Evolutionary conservation across 2,797 vertebrate genomes (phyloP).

Genomic region (Micrastur ruficollis): DNA sequence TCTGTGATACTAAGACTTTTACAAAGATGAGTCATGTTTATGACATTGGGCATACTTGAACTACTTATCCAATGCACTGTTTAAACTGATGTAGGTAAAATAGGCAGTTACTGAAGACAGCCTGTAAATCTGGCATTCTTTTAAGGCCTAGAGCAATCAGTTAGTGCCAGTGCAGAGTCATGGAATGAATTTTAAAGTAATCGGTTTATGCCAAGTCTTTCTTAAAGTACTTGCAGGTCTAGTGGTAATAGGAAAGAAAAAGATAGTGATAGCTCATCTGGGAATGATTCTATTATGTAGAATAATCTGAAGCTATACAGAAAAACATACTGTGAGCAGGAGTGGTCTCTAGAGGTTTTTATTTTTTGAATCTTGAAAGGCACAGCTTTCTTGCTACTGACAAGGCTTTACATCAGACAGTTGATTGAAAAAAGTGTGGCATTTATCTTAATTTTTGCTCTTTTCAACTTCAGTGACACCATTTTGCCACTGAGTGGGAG

Average conservation of each 20-base stretch:
- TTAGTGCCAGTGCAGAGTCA: not conserved
- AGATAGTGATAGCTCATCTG: not conserved
- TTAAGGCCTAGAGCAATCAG: not conserved
- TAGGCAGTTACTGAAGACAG: not conserved
- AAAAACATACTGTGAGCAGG: not conserved
- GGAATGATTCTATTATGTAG: not conserved
- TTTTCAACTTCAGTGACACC: not conserved
- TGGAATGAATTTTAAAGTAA: slow-evolving; percentile 25
- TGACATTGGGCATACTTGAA: not conserved
- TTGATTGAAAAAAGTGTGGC: not conserved
- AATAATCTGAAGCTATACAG: not conserved
- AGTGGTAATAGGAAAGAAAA: slow-evolving; percentile 1
- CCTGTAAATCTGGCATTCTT: not conserved
- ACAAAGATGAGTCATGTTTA: not conserved
- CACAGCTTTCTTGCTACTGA: not conserved
- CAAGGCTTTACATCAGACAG: not conserved
- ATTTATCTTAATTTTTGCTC: slow-evolving; percentile 10
- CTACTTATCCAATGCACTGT: not conserved
- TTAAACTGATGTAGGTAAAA: slow-evolving; percentile 7
- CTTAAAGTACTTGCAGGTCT: not conserved
- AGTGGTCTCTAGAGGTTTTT: not conserved
- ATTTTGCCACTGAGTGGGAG: not conserved
- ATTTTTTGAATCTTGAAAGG: not conserved
- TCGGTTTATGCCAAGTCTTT: slow-evolving; percentile 10
- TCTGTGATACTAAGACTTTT: not conserved